A percentile compares a stretch with the other conserved stretches of the same genome.
These are phyloP conservation scores for Halesus radiatus DNA, from an alignment of 1,140 invertebrate genomes.

Conservation along the genomic window DNA sequence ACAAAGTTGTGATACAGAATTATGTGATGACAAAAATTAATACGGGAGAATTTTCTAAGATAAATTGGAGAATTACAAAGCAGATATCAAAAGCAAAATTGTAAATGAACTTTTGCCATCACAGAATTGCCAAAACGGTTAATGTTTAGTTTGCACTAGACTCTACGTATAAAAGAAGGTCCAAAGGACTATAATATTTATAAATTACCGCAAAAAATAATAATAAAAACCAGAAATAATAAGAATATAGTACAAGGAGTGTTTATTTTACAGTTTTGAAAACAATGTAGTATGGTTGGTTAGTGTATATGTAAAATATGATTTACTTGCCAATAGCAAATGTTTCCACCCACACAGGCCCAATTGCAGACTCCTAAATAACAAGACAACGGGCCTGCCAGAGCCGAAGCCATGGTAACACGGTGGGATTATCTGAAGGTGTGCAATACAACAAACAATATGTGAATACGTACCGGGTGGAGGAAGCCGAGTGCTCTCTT, in stretches of 20 bases:
- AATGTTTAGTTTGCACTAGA: conserved; percentile 15
- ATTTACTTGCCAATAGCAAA: conserved; percentile 4
- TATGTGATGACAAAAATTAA: conserved; percentile 11
- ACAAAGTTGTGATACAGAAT: conserved; percentile 11
- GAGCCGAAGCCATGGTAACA: too few species aligned
- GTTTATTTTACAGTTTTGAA: conserved; percentile 24
- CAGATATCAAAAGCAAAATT: too few species aligned
- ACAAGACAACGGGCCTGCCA: too few species aligned
- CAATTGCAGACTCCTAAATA: not conserved
- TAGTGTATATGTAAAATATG: conserved; percentile 2
- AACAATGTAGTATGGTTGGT: not conserved
- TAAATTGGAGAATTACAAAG: too few species aligned
- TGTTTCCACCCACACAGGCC: not conserved
- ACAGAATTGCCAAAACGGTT: not conserved
- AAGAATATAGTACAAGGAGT: not conserved
- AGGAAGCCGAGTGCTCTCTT: conserved; percentile 10
- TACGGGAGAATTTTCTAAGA: not conserved
- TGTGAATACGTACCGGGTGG: conserved; percentile 27
- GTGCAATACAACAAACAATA: too few species aligned
- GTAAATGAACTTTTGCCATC: not conserved
- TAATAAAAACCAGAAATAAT: conserved; percentile 18
- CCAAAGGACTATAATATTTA: conserved; percentile 14
- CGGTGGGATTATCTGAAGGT: too few species aligned
- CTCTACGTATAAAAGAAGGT: conserved; percentile 37
- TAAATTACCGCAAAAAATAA: not conserved